phyloP scores from a whole-genome alignment of 2,797 vertebrate species.

The Onychomys torridus region DNA sequence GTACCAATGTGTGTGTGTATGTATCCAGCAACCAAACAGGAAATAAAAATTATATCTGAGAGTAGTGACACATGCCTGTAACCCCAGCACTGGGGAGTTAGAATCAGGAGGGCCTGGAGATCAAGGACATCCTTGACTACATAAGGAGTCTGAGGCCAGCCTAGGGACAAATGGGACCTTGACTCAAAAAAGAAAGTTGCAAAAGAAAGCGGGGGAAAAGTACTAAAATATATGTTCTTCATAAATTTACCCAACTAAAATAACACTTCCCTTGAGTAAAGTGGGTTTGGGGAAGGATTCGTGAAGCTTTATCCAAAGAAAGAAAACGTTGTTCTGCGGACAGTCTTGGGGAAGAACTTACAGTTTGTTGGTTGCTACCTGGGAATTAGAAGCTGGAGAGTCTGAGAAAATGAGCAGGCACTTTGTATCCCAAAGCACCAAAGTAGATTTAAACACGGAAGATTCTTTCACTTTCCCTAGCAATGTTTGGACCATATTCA shows the following conservation, averaged over 20 bases:
- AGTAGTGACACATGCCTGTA: background rate
- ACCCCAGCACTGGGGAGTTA: background rate
- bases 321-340: background rate
- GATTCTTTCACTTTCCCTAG: background rate
- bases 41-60: conserved; percentile 27
- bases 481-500: background rate
- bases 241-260: conserved; percentile 25
- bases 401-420: background rate
- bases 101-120: background rate
- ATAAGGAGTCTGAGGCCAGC: background rate
- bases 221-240: background rate
- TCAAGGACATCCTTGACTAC: background rate
- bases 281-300: background rate
- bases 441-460: background rate
- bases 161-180: background rate
- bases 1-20: background rate
- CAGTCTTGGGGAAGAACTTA: background rate
- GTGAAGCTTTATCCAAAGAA: conserved; percentile 18
- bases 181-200: background rate
- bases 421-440: background rate
- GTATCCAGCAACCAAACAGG: background rate
- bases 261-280: background rate
- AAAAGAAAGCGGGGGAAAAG: background rate
- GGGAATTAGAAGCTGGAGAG: background rate
- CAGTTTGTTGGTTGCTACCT: background rate